Base-by-base conservation (phyloP, 1,140 invertebrate species). In the Adelges cooleyi region DNA sequence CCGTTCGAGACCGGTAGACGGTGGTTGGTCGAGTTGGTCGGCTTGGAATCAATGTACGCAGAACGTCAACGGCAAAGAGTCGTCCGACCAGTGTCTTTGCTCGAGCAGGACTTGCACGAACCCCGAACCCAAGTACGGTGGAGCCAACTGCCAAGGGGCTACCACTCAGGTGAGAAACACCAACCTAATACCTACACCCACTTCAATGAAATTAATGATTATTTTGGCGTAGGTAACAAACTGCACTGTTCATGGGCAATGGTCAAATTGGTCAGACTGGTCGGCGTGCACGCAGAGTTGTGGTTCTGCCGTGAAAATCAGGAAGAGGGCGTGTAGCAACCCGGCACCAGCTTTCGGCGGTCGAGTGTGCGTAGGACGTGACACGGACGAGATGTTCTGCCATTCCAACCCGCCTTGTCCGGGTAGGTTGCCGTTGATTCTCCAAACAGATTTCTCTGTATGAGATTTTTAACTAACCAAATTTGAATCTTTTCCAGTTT, bases 191-290 rank as follows among this genome's bases (percentile, higher is more conserved):
- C 5, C 29, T 11, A 33, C 11, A 11, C 11, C 5, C 29, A 33
- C 29, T 33, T 33, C 29, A 33, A 6, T 6, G 29, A 6, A 33
- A 33, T 6, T 33, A 33, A 33, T n/a, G n/a, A 33, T 33, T 33
- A 6, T 23, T 36, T 3, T 46, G 36, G 27, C 42, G 13, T 85
- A 65, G 78, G 87, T 89, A 20, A 78, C 80, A 4, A 89, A 89
- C 72, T 90, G 87, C 71, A 89, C 87, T 0, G 81, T 86, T 42
- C 86, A 94, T 73, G 91, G 91, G 9, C 85, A 84, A 2, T 95
- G 92, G 92, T 89, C 88, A 0, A 75, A 80, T 2, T 95, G 91
- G 91, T 89, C 88, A 0, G 79, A 81, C 0, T 95, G 89, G 88
- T 92, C 89, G 2, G 83, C 84, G 10, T 95, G 91, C 71, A 86